Conservation (phyloP, 1,140 invertebrate species). For the Neuroterus valhalla region DNA sequence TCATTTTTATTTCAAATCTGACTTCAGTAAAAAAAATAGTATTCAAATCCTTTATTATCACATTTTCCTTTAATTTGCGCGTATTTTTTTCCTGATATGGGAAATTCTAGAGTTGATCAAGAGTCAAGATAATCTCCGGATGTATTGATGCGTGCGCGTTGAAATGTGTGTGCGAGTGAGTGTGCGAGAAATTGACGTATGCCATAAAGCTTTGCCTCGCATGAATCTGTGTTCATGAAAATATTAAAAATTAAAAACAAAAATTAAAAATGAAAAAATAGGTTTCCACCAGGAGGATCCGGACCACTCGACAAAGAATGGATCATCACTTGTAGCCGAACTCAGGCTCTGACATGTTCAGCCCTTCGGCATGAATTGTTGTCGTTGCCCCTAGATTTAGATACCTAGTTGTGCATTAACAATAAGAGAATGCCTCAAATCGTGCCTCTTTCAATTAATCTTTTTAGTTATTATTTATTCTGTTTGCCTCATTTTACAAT, state of each 20-base stretch:
- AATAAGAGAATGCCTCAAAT: constrained; percentile 73
- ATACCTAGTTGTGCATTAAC: constrained; percentile 74
- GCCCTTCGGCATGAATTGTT: constrained; percentile 75
- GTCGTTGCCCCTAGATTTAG: constrained; percentile 74
- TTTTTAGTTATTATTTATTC: constrained; percentile 44
- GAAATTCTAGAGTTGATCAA: not conserved
- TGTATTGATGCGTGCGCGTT: constrained; percentile 58
- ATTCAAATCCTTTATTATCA: too few relatives aligned
- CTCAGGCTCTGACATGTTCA: constrained; percentile 52
- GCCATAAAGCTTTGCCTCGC: constrained; percentile 74
- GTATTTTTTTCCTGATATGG: too few relatives aligned
- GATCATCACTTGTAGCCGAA: constrained; percentile 48
- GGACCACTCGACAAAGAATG: constrained; percentile 41
- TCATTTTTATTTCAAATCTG: not conserved
- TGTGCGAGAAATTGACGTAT: constrained; percentile 69
- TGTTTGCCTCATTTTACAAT: constrained; percentile 37
- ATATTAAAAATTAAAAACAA: constrained; percentile 52
- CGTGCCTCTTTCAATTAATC: constrained; percentile 63
- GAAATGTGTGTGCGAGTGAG: constrained; percentile 60
- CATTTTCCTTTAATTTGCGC: too few relatives aligned
- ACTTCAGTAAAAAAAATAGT: too few relatives aligned
- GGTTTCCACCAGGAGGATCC: constrained; percentile 46
- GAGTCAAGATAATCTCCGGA: constrained; percentile 40
- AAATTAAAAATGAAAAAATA: constrained; percentile 55
- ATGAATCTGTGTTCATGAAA: constrained; percentile 74